phyloP scores from a whole-genome alignment of 2,113 vertebrate genomes.

The Laticauda laticaudata region DNA sequence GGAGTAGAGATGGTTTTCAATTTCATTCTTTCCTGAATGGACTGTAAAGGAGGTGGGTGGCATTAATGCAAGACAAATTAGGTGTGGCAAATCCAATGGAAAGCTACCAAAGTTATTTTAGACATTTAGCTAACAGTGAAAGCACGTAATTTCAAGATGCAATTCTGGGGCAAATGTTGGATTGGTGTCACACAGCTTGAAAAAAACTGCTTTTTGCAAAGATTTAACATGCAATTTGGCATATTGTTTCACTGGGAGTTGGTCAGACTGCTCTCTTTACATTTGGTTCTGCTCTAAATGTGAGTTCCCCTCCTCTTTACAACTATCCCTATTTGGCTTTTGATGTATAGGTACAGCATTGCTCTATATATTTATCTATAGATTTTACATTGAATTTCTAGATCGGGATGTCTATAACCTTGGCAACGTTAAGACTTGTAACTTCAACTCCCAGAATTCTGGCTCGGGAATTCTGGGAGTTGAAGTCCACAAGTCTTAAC shows the following conservation, averaged over 20 bases:
- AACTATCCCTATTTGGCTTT: not conserved
- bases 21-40: not conserved
- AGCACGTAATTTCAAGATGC: not conserved
- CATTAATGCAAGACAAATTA: not conserved
- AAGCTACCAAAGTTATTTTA: not conserved
- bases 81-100: not conserved
- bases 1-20: not conserved
- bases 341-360: not conserved
- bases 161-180: not conserved
- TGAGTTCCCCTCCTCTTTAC: not conserved
- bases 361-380: not conserved
- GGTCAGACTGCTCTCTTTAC: not conserved
- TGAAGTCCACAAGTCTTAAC: too few relatives aligned
- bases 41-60: not conserved
- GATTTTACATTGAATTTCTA: not conserved
- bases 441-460: not conserved
- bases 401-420: not conserved
- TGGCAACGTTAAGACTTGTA: not conserved
- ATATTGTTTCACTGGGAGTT: not conserved
- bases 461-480: too few relatives aligned
- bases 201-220: not conserved
- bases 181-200: not conserved
- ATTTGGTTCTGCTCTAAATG: not conserved
- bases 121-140: not conserved
- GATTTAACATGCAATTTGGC: not conserved